These are phyloP conservation scores for Penaeus japonicus DNA, from an alignment of 1,140 invertebrate species.

Conservation along the genomic window DNA sequence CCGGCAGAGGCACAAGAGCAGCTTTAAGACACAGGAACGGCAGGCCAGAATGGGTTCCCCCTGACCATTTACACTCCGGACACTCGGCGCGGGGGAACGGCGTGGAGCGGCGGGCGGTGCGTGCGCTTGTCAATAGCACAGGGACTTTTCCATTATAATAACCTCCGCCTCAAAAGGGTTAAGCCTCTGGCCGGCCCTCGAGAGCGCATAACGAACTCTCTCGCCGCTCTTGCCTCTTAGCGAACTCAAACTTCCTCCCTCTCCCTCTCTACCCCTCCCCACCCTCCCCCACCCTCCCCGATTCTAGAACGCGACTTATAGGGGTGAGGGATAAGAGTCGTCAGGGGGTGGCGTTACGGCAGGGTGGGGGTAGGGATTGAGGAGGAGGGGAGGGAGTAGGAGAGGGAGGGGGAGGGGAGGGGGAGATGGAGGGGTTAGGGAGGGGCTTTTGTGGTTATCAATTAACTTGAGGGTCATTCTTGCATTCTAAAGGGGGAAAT, in stretches of 20 bases:
- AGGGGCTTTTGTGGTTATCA: constrained; percentile 34
- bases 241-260: background rate
- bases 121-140: constrained; percentile 47
- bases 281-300: constrained; percentile 8
- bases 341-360: too few relatives aligned
- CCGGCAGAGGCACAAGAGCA: too few relatives aligned
- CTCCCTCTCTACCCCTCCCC: constrained; percentile 9
- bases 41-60: background rate
- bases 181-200: constrained; percentile 25
- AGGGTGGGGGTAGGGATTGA: too few relatives aligned
- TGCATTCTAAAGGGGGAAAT: constrained; percentile 28
- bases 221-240: background rate
- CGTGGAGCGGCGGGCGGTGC: background rate
- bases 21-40: background rate
- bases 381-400: too few relatives aligned
- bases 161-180: constrained; percentile 47
- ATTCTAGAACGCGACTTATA: background rate
- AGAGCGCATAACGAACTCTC: constrained; percentile 50
- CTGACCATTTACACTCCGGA: too few relatives aligned
- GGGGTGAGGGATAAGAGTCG: too few relatives aligned
- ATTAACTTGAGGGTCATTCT: constrained; percentile 43
- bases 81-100: background rate
- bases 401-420: too few relatives aligned
- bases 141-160: constrained; percentile 54
- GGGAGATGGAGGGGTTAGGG: background rate